These are phyloP conservation scores for Acronicta psi DNA, from an alignment of 2,888 invertebrate species.

Conservation along the genomic window DNA sequence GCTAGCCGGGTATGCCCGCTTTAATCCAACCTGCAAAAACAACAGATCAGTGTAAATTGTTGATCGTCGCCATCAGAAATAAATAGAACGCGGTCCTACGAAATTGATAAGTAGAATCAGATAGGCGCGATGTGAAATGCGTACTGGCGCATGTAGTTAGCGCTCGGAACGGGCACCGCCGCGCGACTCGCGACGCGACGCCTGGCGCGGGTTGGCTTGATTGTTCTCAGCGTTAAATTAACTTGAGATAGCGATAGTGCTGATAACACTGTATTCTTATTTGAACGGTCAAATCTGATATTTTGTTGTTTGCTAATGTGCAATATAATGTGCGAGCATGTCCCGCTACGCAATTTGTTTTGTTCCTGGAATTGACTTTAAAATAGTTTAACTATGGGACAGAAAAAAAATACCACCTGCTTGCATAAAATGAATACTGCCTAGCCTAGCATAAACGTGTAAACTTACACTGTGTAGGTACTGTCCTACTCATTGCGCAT, in stretches of 20 bases:
- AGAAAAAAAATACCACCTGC: conserved; percentile 1
- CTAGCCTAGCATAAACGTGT: conserved; percentile 11
- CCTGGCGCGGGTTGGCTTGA: conserved; percentile 70
- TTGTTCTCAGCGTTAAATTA: conserved; percentile 82
- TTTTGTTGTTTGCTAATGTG: conserved; percentile 18
- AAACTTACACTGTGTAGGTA: conserved; percentile 4
- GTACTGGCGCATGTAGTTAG: conserved; percentile 75
- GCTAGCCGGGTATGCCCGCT: conserved; percentile 87
- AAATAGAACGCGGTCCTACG: conserved; percentile 71
- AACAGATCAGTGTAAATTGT: conserved; percentile 68
- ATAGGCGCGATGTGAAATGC: conserved; percentile 73
- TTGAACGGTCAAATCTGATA: conserved; percentile 55
- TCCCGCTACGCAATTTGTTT: neutral
- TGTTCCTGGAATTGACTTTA: neutral
- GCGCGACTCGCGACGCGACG: conserved; percentile 69
- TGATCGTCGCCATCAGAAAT: conserved; percentile 58
- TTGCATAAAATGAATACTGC: conserved; percentile 8
- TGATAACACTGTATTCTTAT: conserved; percentile 78
- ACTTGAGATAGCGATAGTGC: conserved; percentile 86
- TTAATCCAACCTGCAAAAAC: conserved; percentile 85
- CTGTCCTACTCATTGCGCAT: conserved; percentile 24
- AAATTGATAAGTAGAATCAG: conserved; percentile 74
- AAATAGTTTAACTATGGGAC: neutral
- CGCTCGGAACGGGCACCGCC: conserved; percentile 73
- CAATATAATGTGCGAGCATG: conserved; percentile 3